These are phyloP conservation scores for Channallabes apus DNA, from an alignment of 2,797 vertebrate genomes.

Conservation along the genomic window DNA sequence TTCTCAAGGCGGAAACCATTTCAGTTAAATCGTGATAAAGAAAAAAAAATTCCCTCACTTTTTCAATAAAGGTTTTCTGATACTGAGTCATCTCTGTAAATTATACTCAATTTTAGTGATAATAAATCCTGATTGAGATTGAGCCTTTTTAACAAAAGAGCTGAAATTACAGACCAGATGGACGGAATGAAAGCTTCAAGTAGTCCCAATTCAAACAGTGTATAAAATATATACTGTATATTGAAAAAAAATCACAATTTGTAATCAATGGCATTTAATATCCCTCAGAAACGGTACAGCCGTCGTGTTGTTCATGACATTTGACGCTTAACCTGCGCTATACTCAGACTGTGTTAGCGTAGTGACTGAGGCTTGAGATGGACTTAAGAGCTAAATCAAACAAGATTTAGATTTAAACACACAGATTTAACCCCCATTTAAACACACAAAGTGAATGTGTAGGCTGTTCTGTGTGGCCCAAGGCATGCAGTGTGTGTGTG, in stretches of 20 bases:
- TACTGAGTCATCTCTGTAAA: background rate
- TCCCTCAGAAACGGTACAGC: background rate
- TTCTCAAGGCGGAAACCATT: background rate
- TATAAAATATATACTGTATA: background rate
- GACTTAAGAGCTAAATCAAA: background rate
- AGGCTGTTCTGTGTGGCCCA: conserved; percentile 30
- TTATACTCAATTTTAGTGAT: background rate
- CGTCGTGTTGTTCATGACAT: background rate
- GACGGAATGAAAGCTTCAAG: background rate
- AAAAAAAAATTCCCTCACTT: background rate
- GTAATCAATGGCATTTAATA: background rate
- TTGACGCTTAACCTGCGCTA: background rate
- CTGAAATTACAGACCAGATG: background rate
- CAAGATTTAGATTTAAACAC: no score
- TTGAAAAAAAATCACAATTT: background rate
- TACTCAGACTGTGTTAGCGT: background rate
- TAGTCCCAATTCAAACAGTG: background rate
- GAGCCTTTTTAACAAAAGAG: background rate
- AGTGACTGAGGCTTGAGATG: background rate
- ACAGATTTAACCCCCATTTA: conserved; percentile 19
- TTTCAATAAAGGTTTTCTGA: background rate
- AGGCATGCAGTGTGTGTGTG: conserved; percentile 15
- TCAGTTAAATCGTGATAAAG: background rate
- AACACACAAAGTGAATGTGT: conserved; percentile 33
- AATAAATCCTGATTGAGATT: background rate